A percentile compares a stretch with the other conserved stretches of the same genome.
Conservation (phyloP, 2,113 vertebrate species). For the Hyla sarda region DNA sequence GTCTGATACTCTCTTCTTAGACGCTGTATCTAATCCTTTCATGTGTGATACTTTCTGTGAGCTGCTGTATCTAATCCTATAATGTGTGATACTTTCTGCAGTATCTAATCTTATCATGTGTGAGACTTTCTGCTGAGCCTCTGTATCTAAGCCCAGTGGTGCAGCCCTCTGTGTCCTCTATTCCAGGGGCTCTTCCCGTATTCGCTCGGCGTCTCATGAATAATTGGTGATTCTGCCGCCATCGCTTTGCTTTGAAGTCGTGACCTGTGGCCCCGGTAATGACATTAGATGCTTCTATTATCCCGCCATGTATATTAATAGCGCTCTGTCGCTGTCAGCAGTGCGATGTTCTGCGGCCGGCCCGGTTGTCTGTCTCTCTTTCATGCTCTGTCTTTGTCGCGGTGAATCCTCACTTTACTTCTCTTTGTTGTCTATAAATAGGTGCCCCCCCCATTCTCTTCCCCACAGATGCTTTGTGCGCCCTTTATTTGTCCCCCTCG, state of each 20-base stretch:
- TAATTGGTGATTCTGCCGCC: background rate
- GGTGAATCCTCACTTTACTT: background rate
- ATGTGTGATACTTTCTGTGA: background rate
- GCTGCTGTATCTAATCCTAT: background rate
- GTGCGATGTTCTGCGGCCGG: too few species aligned
- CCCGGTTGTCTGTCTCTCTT: slow-evolving; percentile 22
- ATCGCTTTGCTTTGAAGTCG: too few species aligned
- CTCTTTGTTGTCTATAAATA: slow-evolving; percentile 19
- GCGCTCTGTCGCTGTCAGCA: slow-evolving; percentile 30
- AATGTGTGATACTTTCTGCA: too few species aligned
- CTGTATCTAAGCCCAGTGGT: background rate
- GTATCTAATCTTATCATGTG: too few species aligned
- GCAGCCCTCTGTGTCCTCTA: too few species aligned
- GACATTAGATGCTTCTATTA: slow-evolving; percentile 38
- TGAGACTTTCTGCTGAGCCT: too few species aligned
- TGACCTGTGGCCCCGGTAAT: slow-evolving; percentile 26
- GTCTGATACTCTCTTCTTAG: background rate
- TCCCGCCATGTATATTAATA: slow-evolving; percentile 35
- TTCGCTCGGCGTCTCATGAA: slow-evolving; percentile 26
- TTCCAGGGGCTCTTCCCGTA: too few species aligned
- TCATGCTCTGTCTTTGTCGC: slow-evolving; percentile 33
- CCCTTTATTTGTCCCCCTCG: background rate
- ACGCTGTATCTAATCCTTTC: background rate
- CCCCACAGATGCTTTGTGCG: background rate
- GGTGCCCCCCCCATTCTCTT: background rate